phyloP scores from a whole-genome alignment of 2,113 vertebrate genomes.

The Desmodus rotundus region DNA sequence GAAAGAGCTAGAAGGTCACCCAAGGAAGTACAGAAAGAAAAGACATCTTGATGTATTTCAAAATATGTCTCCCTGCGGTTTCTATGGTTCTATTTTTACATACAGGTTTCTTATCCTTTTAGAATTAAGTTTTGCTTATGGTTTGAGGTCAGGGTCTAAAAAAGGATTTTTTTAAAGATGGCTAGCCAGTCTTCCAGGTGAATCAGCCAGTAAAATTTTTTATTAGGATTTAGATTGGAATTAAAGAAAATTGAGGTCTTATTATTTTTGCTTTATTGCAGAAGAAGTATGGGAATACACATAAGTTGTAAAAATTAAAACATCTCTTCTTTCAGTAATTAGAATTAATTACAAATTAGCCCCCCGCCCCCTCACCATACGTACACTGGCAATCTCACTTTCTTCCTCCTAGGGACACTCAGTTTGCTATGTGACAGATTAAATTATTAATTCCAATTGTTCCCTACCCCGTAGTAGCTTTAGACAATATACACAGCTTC shows the following conservation, averaged over 20 bases:
- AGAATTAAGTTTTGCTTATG: conserved; percentile 38
- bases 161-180: conserved; percentile 17
- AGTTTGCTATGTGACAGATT: background rate
- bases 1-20: conserved; percentile 57
- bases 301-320: conserved; percentile 34
- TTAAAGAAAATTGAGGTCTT: background rate
- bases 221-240: conserved; percentile 1
- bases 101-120: background rate
- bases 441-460: background rate
- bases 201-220: background rate
- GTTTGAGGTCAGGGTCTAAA: conserved; percentile 30
- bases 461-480: background rate
- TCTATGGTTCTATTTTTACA: background rate
- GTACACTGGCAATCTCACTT: conserved; percentile 16
- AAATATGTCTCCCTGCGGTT: background rate
- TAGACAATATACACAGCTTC: rapidly evolving
- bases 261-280: conserved; percentile 10
- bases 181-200: background rate
- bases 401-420: background rate
- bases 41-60: conserved; percentile 29
- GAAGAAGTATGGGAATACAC: background rate
- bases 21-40: conserved; percentile 47
- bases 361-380: too few relatives aligned
- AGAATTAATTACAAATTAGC: conserved; percentile 34
- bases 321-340: conserved; percentile 40